Evolutionary conservation across 2,113 vertebrate genomes (phyloP).

Genomic region (Cettia cetti): DNA sequence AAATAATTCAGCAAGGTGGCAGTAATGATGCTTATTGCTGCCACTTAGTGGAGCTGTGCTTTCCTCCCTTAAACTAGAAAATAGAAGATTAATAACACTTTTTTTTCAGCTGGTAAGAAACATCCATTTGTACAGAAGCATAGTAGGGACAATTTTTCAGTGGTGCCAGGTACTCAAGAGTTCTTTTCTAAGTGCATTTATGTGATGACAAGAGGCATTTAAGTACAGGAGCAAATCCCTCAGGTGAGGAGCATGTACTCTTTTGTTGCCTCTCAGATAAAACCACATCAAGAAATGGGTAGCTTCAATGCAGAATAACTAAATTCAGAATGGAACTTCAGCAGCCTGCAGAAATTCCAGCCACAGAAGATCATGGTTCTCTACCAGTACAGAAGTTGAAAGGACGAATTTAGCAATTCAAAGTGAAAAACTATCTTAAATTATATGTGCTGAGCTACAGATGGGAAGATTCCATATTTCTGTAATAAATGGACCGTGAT

Average conservation of each 20-base stretch:
- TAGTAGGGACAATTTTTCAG: not conserved
- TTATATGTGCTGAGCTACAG: not conserved
- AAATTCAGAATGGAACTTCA: not conserved
- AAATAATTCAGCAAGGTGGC: not conserved
- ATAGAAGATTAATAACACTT: not conserved
- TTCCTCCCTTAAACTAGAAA: not conserved
- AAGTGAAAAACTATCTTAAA: not conserved
- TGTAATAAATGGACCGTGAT: not conserved
- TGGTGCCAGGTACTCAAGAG: not conserved
- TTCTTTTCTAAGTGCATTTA: not conserved
- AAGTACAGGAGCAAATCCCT: not conserved
- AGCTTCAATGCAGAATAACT: not conserved
- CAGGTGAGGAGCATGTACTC: not conserved
- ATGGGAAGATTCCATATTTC: not conserved
- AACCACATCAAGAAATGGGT: not conserved
- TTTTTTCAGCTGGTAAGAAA: not conserved
- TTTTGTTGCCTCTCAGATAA: not conserved
- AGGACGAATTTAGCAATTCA: not conserved
- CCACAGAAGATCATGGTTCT: not conserved
- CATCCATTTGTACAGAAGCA: not conserved
- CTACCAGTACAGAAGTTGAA: not conserved
- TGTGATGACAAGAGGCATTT: not conserved
- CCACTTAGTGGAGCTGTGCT: constrained; percentile 7
- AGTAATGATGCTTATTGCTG: not conserved
- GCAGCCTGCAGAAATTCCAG: not conserved